Base-by-base conservation (phyloP, 2,113 vertebrate species). In the Rhinopomastus cyanomelas region DNA sequence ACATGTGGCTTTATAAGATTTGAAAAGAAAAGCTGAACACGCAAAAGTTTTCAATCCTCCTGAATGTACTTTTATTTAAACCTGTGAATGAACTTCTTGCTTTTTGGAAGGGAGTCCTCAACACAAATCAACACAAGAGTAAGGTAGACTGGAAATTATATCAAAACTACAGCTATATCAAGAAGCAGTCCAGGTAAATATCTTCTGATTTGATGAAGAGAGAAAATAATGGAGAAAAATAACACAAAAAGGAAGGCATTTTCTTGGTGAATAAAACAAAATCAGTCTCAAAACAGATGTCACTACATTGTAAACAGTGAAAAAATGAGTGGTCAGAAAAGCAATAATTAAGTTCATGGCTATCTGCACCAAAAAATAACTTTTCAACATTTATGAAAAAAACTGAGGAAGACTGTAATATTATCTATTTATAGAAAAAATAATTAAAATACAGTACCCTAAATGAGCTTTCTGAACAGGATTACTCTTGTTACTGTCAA, bases 291-390 rank as follows among this genome's bases (percentile, higher is more conserved):
- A 85, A 96, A 84, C 12, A 55, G 22, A 81, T 87, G 46, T 5
- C 74, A 39, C 0, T 11, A 82, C 26, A 60, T 37, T 52, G 27
- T 34, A 92, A 95, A 80, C 19, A 91, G 73, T 73, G 64, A 96
- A 95, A 85, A 17, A 85, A 93, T 56, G 11, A 81, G 7, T n/a
- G 91, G 44, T 91, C 64, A 87, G 56, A 85, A 61, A 67, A 81
- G 30, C 8, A 86, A 36, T n/a, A 89, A 65, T 53, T n/a, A 26
- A 76, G 32, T 64, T 71, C 88, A 64, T 75, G 77, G 67, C 12
- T 68, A 75, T 46, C 56, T 89, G 18, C 16, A 85, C 46, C 42
- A 61, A 44, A 89, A 94, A 76, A 84, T 30, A 64, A 17, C 49
- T 75, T 39, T 29, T 27, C 26, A 32, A 27, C 6, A 77, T 74